Percentiles rank a stretch among this genome's conserved stretches.
phyloP scores from a whole-genome alignment of 1,140 invertebrate genomes.

The Hypsibius dujardini region DNA sequence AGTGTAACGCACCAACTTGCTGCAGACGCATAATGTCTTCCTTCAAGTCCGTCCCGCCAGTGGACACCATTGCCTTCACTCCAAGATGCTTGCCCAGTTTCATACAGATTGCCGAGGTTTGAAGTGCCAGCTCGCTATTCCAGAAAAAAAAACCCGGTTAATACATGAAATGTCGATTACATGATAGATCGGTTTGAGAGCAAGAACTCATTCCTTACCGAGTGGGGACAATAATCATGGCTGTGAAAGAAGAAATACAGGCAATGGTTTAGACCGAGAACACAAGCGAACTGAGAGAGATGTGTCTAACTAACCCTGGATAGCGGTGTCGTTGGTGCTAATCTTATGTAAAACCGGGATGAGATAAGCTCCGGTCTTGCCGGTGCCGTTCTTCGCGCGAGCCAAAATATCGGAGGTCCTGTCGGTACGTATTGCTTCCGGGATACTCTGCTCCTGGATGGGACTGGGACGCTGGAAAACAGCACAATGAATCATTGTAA shows the following conservation, averaged over 20 bases:
- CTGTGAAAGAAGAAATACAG: slow-evolving; percentile 36
- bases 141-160: too few relatives aligned
- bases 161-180: too few relatives aligned
- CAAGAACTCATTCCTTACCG: slow-evolving; percentile 35
- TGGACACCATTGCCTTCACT: slow-evolving; percentile 95
- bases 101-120: slow-evolving; percentile 98
- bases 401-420: slow-evolving; percentile 85
- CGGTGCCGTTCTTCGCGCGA: slow-evolving; percentile 97
- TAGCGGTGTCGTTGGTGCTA: slow-evolving; percentile 67
- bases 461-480: slow-evolving; percentile 52
- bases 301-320: too few relatives aligned
- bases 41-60: slow-evolving; percentile 87
- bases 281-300: slow-evolving; percentile 14
- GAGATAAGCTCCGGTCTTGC: slow-evolving; percentile 97
- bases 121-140: slow-evolving; percentile 79
- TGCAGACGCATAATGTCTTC: slow-evolving; percentile 99
- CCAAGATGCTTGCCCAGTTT: slow-evolving; percentile 89
- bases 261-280: slow-evolving; percentile 15
- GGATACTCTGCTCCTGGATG: slow-evolving; percentile 91
- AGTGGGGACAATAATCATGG: slow-evolving; percentile 93
- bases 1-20: slow-evolving; percentile 76
- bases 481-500: not conserved
- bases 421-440: slow-evolving; percentile 84
- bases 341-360: slow-evolving; percentile 93
- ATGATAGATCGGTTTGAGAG: too few relatives aligned